Percentiles rank a stretch among this genome's conserved stretches.
phyloP scores from a whole-genome alignment of 2,888 invertebrate species.

The Gymnosoma rotundatum region DNA sequence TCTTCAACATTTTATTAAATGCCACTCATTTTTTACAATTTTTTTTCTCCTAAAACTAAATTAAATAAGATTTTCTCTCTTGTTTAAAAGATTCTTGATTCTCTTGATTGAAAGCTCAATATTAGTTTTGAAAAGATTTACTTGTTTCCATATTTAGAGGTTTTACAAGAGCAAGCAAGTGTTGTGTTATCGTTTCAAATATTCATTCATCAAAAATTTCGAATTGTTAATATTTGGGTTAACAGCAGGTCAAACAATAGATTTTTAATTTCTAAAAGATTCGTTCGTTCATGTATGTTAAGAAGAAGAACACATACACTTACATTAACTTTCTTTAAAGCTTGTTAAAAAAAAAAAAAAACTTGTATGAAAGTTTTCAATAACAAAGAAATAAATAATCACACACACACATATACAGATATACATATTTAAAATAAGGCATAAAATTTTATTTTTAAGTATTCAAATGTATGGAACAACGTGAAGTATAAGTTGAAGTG shows the following conservation, averaged over 20 bases:
- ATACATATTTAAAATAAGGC: not conserved
- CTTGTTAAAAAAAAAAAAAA: conserved; percentile 27
- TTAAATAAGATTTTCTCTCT: no score
- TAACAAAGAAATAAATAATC: conserved; percentile 3
- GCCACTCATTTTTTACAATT: not conserved
- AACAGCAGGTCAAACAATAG: conserved; percentile 48
- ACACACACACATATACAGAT: not conserved
- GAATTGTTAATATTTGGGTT: conserved; percentile 49
- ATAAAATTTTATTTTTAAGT: not conserved
- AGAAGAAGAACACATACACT: not conserved
- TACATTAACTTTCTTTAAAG: conserved; percentile 47
- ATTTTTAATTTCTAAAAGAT: conserved; percentile 3
- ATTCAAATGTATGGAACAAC: not conserved
- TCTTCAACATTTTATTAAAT: not conserved
- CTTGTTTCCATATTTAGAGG: not conserved
- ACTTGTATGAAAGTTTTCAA: conserved; percentile 57
- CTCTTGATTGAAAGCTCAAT: not conserved
- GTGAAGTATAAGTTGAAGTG: no score
- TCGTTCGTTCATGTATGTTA: not conserved
- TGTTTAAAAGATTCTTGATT: conserved; percentile 9
- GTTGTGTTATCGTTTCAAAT: conserved; percentile 22
- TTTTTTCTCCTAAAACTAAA: no score
- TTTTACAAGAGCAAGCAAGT: not conserved
- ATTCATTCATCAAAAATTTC: conserved; percentile 34
- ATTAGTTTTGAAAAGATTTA: not conserved